Evolutionary conservation across 2,113 vertebrate genomes (phyloP).

Genomic region (Toxotes chatareus): DNA sequence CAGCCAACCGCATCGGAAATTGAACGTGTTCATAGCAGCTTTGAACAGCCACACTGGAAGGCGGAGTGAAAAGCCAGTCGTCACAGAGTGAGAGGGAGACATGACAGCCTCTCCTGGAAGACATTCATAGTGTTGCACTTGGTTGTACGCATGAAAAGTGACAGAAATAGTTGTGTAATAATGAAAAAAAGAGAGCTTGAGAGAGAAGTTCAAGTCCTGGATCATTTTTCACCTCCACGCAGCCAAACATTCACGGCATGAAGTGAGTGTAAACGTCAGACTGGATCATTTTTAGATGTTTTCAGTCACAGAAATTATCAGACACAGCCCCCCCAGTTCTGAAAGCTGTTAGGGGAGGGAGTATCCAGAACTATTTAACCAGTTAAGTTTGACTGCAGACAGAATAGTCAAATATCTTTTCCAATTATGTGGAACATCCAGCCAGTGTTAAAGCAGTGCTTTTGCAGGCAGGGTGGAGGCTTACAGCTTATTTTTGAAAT

Average conservation of each 20-base stretch:
- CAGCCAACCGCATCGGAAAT: not conserved
- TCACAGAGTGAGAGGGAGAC: not conserved
- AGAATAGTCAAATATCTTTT: too few species aligned
- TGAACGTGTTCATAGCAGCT: not conserved
- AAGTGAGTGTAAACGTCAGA: not conserved
- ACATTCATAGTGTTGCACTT: not conserved
- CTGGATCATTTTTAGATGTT: not conserved
- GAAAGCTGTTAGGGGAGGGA: not conserved
- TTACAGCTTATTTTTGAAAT: too few species aligned
- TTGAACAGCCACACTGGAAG: not conserved
- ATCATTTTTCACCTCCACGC: not conserved
- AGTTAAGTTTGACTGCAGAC: not conserved
- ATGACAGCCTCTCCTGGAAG: not conserved
- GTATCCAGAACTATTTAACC: too few species aligned
- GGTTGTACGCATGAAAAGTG: not conserved
- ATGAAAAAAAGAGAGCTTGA: not conserved
- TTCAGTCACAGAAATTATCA: too few species aligned
- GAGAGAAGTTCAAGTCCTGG: not conserved
- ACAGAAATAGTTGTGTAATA: not conserved
- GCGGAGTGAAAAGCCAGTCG: not conserved
- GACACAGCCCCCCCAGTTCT: too few species aligned
- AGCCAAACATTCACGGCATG: not conserved
- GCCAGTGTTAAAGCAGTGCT: too few species aligned
- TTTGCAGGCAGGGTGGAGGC: too few species aligned
- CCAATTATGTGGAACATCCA: not conserved